Base-by-base conservation (phyloP, 1,140 invertebrate species). In the Frieseomelitta varia region DNA sequence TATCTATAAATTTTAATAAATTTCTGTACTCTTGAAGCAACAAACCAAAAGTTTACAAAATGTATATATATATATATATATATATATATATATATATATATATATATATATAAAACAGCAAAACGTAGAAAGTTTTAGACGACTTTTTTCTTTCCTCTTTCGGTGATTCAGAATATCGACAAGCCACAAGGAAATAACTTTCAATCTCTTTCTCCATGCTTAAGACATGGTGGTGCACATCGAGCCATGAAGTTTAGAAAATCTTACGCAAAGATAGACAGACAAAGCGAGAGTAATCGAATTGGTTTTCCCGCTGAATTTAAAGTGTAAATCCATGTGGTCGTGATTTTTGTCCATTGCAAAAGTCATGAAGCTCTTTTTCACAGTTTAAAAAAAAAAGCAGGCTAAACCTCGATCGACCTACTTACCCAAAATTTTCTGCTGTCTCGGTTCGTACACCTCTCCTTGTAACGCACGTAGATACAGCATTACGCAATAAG, bases 381-480 rank as follows among this genome's bases (percentile, higher is more conserved):
- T 79, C 72, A 71, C 56, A 34, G 53, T 51, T 71, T 88, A 78
- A 80, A 21, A 15, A 80, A 21, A 15, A 47, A 65, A 34, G 19
- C 51, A 34, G 24, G 34, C 53, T 24, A n/a, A n/a, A 47, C 67
- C 30, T 17, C 34, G 58, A n/a, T 4, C 72, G 90, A 88, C 89
- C 88, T 58, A 91, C 77, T 88, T 90, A 88, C 76, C 84, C 71
- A 34, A 91, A 91, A 91, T 88, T 90, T 84, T 72, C 71, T 69
- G 72, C 78, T 77, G 63, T 58, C 72, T 81, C 69, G 67, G 56
- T 80, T 55, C 63, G 30, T n/a, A 15, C 30, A 17, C 78, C 51
- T 71, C 51, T 71, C 39, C 24, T 14, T 10, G 17, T n/a, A 27
- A 2, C 24, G 15, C 47, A 10, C n/a, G 27, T 56, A 74, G 51